Percentiles rank a stretch among this genome's conserved stretches.
Evolutionary conservation across 2,113 vertebrate genomes (phyloP).

Genomic region (Hydropotes inermis): DNA sequence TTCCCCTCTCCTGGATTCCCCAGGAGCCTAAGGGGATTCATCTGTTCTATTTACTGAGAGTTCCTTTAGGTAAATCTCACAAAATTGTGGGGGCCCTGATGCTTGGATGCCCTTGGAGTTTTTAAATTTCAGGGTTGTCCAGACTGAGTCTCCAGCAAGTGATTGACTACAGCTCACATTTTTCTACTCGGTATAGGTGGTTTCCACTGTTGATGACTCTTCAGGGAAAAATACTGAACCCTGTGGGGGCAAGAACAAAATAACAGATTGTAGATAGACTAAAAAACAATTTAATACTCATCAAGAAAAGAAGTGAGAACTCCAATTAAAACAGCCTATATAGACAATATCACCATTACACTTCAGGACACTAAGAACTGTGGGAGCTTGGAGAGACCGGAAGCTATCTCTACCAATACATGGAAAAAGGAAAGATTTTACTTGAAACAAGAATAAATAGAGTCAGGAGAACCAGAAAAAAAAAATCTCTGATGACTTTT

Average conservation of each 20-base stretch:
- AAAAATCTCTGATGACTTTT: neutral
- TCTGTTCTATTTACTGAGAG: neutral
- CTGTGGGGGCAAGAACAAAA: conserved; percentile 15
- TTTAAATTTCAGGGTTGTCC: neutral
- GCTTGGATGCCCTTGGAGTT: neutral
- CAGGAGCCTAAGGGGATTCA: neutral
- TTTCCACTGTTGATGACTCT: conserved; percentile 45
- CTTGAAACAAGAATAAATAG: neutral
- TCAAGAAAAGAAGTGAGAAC: conserved; percentile 68
- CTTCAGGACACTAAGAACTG: neutral
- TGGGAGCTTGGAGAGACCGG: neutral
- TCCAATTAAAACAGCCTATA: conserved; percentile 62
- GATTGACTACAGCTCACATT: neutral
- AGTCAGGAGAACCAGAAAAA: neutral
- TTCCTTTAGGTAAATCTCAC: neutral
- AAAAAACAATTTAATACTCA: conserved; percentile 74
- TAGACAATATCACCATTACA: conserved; percentile 67
- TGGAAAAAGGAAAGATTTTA: neutral
- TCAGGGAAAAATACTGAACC: conserved; percentile 76
- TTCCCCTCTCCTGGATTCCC: neutral
- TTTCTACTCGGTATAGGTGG: neutral
- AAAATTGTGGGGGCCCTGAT: neutral
- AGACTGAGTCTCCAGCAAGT: neutral
- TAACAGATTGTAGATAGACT: conserved; percentile 66
- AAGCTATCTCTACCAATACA: neutral